phyloP scores from a whole-genome alignment of 2,113 vertebrate species.

The Microtus montanus region DNA sequence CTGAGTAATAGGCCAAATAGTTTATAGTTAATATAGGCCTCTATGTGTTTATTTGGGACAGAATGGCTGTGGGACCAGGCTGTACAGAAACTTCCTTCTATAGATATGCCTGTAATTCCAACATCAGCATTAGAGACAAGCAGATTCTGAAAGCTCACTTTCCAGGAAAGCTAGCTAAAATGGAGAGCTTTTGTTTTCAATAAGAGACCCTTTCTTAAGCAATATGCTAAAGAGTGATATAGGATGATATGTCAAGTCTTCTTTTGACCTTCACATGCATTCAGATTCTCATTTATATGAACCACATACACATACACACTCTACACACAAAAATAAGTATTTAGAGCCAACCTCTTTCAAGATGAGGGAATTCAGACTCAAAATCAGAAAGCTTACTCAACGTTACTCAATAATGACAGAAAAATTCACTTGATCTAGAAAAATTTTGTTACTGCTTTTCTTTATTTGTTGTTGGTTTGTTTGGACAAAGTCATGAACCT shows the following conservation, averaged over 20 bases:
- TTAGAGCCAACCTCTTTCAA: not conserved
- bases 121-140: not conserved
- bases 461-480: not conserved
- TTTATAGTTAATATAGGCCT: too few relatives aligned
- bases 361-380: conserved; percentile 4
- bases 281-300: not conserved
- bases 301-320: not conserved
- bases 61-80: too few relatives aligned
- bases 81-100: too few relatives aligned
- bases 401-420: not conserved
- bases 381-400: not conserved
- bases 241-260: not conserved
- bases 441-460: not conserved
- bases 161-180: not conserved
- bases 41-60: too few relatives aligned
- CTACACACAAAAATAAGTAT: not conserved
- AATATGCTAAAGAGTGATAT: not conserved
- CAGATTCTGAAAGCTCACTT: not conserved
- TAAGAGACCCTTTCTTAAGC: not conserved
- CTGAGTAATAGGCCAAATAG: too few relatives aligned
- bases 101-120: not conserved
- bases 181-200: not conserved
- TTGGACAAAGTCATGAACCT: not conserved
- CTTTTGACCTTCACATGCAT: not conserved
- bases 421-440: not conserved